phyloP scores from a whole-genome alignment of 2,797 vertebrate genomes.

The Antrozous pallidus region DNA sequence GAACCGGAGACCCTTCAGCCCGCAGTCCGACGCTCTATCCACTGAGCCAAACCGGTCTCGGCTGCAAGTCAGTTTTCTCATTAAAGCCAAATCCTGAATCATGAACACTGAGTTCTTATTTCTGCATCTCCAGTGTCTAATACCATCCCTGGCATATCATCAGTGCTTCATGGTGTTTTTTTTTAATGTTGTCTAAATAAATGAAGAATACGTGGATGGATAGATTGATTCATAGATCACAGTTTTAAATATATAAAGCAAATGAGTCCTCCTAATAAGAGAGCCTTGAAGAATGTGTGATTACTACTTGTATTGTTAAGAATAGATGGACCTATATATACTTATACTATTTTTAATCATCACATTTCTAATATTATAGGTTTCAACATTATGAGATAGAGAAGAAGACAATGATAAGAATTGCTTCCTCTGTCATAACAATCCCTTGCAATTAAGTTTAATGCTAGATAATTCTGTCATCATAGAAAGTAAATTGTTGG shows the following conservation, averaged over 20 bases:
- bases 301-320: background rate
- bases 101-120: background rate
- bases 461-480: background rate
- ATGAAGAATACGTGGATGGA: background rate
- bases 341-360: background rate
- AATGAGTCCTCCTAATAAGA: background rate
- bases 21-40: too few species aligned
- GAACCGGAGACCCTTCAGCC: too few species aligned
- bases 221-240: background rate
- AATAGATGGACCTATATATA: background rate
- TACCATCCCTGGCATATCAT: background rate
- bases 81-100: background rate
- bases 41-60: too few species aligned
- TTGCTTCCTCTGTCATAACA: background rate
- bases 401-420: background rate
- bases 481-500: background rate
- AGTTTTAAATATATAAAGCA: background rate
- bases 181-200: background rate
- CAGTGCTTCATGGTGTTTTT: background rate
- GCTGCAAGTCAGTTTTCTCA: background rate
- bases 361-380: background rate
- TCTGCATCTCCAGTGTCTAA: background rate
- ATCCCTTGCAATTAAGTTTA: background rate
- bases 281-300: background rate
- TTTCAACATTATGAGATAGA: background rate